Evolutionary conservation across 23 tunicate species (phyloP).

Genomic region (Botrylloides violaceus): DNA sequence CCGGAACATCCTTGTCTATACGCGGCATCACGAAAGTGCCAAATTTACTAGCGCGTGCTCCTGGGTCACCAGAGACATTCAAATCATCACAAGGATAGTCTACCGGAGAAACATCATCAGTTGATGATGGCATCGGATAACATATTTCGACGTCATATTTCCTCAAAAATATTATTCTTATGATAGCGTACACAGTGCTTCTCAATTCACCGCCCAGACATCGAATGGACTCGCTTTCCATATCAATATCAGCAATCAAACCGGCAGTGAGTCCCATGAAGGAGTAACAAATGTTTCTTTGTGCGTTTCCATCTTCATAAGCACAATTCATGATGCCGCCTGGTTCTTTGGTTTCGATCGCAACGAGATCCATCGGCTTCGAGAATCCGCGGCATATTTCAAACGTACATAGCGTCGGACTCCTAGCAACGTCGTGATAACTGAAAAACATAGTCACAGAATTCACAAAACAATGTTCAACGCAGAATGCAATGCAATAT

Average conservation of each 20-base stretch:
- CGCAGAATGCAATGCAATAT: too few relatives aligned
- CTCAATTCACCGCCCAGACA: slow-evolving; percentile 52
- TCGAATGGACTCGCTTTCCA: slow-evolving; percentile 73
- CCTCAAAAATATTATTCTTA: slow-evolving; percentile 40
- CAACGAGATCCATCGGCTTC: slow-evolving; percentile 35
- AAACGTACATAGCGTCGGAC: slow-evolving; percentile 27
- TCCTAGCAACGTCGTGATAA: slow-evolving; percentile 21
- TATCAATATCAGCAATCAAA: slow-evolving; percentile 89
- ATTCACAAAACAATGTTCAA: too few relatives aligned
- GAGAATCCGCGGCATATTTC: slow-evolving; percentile 60
- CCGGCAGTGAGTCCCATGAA: slow-evolving; percentile 55
- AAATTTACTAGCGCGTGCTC: not conserved
- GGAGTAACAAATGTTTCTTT: slow-evolving; percentile 24
- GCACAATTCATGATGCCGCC: not conserved
- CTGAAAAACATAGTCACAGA: slow-evolving; percentile 42
- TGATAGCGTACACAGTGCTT: slow-evolving; percentile 40
- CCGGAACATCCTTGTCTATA: slow-evolving; percentile 15
- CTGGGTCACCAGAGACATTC: not conserved
- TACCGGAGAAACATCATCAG: not conserved
- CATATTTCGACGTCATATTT: slow-evolving; percentile 41
- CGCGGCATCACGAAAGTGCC: not conserved
- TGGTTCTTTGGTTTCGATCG: slow-evolving; percentile 30
- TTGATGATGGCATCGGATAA: slow-evolving; percentile 23
- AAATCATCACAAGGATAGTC: not conserved
- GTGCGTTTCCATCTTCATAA: slow-evolving; percentile 1